Conservation (phyloP, 2,113 vertebrate genomes). For the Xenus cinereus region DNA sequence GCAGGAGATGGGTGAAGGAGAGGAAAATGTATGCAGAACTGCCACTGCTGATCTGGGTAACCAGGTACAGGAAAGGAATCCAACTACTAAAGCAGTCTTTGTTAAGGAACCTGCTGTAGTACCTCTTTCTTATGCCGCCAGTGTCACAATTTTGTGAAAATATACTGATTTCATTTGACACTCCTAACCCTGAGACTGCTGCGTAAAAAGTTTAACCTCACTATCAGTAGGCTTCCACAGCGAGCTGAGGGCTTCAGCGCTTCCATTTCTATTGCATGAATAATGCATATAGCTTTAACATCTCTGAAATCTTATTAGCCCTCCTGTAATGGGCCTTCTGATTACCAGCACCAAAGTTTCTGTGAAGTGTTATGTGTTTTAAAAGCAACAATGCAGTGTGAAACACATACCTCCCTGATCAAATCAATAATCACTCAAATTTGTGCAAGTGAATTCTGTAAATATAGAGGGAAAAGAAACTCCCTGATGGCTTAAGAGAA, state of each 20-base stretch:
- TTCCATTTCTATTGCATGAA: neutral
- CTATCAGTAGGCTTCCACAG: neutral
- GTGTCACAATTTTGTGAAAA: neutral
- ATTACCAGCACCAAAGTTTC: neutral
- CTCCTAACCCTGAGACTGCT: neutral
- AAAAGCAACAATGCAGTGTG: neutral
- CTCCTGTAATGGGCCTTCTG: neutral
- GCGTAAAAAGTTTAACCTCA: neutral
- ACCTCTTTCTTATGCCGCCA: neutral
- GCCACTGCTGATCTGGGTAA: neutral
- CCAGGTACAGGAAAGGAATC: neutral
- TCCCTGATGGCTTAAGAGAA: neutral
- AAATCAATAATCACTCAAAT: neutral
- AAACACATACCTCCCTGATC: neutral
- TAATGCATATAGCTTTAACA: neutral
- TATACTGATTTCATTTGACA: neutral
- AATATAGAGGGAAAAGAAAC: neutral
- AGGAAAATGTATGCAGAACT: neutral
- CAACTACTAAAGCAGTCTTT: neutral
- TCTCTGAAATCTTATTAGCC: neutral
- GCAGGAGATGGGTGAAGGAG: neutral
- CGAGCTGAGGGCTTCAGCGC: neutral
- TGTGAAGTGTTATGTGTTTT: neutral
- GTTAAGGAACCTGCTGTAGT: neutral
- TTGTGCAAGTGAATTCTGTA: neutral